Conservation (phyloP, 2,888 invertebrate genomes). For the Lutraria lutraria region DNA sequence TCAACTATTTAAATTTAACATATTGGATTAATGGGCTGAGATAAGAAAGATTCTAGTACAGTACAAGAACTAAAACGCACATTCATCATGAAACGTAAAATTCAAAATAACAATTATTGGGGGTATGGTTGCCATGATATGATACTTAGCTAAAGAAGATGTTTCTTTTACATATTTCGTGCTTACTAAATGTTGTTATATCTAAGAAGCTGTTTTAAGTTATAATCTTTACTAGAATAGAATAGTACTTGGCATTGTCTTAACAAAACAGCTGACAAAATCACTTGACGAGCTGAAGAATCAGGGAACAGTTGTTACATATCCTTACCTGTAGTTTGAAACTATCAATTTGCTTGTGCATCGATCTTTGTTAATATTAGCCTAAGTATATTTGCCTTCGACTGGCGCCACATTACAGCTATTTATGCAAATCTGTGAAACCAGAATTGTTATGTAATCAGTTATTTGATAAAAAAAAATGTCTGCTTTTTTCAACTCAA, state of each 20-base stretch:
- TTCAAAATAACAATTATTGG: no score
- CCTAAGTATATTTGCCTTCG: neutral
- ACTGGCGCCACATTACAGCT: neutral
- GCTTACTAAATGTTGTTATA: no score
- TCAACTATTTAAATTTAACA: no score
- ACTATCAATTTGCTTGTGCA: neutral
- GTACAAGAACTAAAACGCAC: no score
- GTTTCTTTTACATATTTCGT: no score
- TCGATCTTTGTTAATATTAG: slow-evolving; percentile 14
- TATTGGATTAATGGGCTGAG: no score
- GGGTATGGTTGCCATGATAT: no score
- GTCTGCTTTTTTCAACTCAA: neutral
- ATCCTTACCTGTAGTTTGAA: neutral
- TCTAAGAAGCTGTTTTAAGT: neutral
- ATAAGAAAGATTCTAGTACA: no score
- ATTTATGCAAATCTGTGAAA: slow-evolving; percentile 19
- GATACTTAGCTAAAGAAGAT: no score
- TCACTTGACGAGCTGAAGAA: neutral
- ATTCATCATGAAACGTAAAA: no score
- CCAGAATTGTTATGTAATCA: slow-evolving; percentile 8
- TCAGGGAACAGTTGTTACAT: neutral
- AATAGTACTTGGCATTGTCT: neutral
- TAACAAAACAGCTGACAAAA: neutral
- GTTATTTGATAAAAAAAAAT: slow-evolving; percentile 4
- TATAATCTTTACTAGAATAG: neutral